Base-by-base conservation (phyloP, 2,113 vertebrate genomes). In the Climacteris rufus region DNA sequence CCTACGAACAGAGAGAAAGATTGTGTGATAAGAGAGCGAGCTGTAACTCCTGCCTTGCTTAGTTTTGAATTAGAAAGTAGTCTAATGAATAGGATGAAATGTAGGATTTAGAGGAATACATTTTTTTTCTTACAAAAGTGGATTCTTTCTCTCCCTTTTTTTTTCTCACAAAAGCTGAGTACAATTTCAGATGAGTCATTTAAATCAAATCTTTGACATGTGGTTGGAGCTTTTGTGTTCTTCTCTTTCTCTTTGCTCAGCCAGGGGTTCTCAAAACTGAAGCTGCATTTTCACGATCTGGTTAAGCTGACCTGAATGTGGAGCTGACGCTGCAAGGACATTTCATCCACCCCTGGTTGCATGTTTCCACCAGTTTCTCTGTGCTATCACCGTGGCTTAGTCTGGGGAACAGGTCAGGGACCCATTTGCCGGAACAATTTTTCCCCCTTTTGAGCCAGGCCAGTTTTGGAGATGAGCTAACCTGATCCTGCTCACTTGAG, bases 191-290 rank as follows among this genome's bases (percentile, higher is more conserved):
- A 71, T 18, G 23, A 96, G 93, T 95, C 60, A 95, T 86, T 96
- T 96, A 95, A 97, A 96, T 95, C 92, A 95, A 86, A 96, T 95
- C 52, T 96, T 96, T 96, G 90, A 96, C 95, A 96, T 40, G 79
- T 96, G 93, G 75, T 91, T 96, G 90, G 78, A 95, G 63, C 94
- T 88, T 96, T 96, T 96, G 96, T 97, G 90, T 66, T 90, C 39
- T 30, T 88, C 75, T 90, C 93, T 97, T 97, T 96, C 92, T 96
- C 82, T 95, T 83, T 96, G 94, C 90, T 95, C 93, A 96, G 83
- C 96, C 94, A 93, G 92, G 86, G 90, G 68, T 89, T 97, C 94
- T 94, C 86, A 95, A 93, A 97, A 96, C 83, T 81, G 80, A 83
- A 90, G 89, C 93, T 89, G 80, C 17, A 0, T 94, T 96, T 96